Base-by-base conservation (phyloP, 2,113 vertebrate species). In the Lycaon pictus region DNA sequence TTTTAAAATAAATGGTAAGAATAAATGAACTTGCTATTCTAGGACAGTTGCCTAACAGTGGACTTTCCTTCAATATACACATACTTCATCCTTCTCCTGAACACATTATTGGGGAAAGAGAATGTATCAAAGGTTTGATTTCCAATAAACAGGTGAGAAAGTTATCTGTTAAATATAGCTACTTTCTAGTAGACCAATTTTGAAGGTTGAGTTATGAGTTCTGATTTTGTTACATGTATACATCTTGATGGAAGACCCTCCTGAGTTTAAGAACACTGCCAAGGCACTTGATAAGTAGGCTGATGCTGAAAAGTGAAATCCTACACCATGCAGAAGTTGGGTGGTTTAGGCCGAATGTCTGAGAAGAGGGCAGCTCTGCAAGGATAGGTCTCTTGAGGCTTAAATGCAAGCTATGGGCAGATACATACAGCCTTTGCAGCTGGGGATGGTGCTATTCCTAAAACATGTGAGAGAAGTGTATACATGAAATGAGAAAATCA, bases 1-100 rank as follows among this genome's bases (percentile, higher is more conserved):
- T 80, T 84, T 83, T 83, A 58, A 93, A 83, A 65, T 35, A 93
- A 89, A 79, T 95, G 86, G 2, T 67, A 88, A 97, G 35, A 88
- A 85, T 85, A 96, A 95, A 51, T 93, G 20, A 93, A 92, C 13
- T 53, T 80, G 2, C 4, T 79, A 0, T 87, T 79, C 63, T 67
- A 92, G 60, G 19, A 89, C 8, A 71, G 48, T 79, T 63, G 55
- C 11, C 62, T 79, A 77, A 53, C 9, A 37, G 76, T 19, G 35
- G 13, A 4, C 35, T 96, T 92, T 51, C 22, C 15, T 55, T 89
- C 11, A 16, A 58, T 56, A 17, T 86, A 8, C 10, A 79, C 7
- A n/a, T 53, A 62, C 37, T 86, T 94, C 20, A 83, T 76, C 27
- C 16, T 97, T 55, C 56, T 43, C 65, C 93, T 79, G 76, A 85